Base-by-base conservation (phyloP, 2,797 vertebrate genomes). In the Muscicapa striata region DNA sequence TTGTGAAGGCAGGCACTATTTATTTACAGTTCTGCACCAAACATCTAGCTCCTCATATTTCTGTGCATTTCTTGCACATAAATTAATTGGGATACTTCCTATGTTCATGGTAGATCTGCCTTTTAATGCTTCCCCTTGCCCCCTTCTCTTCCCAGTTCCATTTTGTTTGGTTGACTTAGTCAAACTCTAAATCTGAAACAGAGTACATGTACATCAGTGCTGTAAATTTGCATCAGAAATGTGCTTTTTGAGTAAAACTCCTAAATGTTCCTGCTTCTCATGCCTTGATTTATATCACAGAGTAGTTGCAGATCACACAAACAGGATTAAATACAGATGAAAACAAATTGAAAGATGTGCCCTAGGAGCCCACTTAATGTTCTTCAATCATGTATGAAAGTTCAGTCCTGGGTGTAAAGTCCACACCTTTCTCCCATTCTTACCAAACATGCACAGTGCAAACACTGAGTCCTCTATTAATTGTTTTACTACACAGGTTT, bases 61-160 rank as follows among this genome's bases (percentile, higher is more conserved):
- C 43, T 49, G 26, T 41, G 26, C 32, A 57, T 34, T 30, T 7
- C 23, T 76, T 93, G 14, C 18, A 52, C 14, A 54, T 29, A 83
- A 78, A 70, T 51, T 2, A 48, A 29, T 32, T 36, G 9, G 12
- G 6, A 72, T 67, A 32, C 10, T 70, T 70, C 1, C 1, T 55
- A 52, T 59, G 5, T 10, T 70, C 40, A 43, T 29, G 29, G 15
- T 13, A 79, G 24, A 34, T 27, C 30, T 4, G 18, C 6, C 21
- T 75, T 55, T 81, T 16, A 74, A n/a, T 48, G 9, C 4, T 41
- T 26, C 5, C 13, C 8, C 19, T 19, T 12, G 2, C 3, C 18
- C 13, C 10, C 9, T 2, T 5, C 8, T 2, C 7, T 45, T 4
- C 5, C 4, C 15, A 6, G 5, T 29, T 82, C 4, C 6, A 8